A percentile compares a stretch with the other conserved stretches of the same genome.
phyloP scores from a whole-genome alignment of 1,140 invertebrate species.

The Drosophila fuyamai region DNA sequence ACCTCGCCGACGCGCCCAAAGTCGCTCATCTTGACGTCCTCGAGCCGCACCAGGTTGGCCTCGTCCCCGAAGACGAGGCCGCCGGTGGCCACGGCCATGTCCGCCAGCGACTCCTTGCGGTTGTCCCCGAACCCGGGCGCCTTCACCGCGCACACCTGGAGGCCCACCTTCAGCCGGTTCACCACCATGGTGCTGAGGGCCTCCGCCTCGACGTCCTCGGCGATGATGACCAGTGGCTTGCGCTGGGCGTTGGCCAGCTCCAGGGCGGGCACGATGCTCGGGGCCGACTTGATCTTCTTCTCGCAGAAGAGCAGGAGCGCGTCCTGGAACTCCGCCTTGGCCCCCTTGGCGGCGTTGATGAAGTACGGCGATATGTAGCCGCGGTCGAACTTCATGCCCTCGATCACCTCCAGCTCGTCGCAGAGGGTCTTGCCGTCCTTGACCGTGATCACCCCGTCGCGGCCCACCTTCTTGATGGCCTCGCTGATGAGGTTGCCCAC shows the following conservation, averaged over 20 bases:
- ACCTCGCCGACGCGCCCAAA: slow-evolving; percentile 98
- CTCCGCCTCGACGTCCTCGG: slow-evolving; percentile 99
- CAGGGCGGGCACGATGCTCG: slow-evolving; percentile 98
- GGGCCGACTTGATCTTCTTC: slow-evolving; percentile 98
- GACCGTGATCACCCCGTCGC: slow-evolving; percentile 99
- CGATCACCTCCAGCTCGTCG: slow-evolving; percentile 98
- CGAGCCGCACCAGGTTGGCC: slow-evolving; percentile 97
- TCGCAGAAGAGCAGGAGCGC: slow-evolving; percentile 96
- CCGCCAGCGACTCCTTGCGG: slow-evolving; percentile 96
- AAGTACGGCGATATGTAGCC: slow-evolving; percentile 99
- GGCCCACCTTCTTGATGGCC: slow-evolving; percentile 98
- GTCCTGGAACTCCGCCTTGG: slow-evolving; percentile 99
- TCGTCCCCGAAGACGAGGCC: slow-evolving; percentile 99
- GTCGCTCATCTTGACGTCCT: slow-evolving; percentile 95
- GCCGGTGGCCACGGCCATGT: slow-evolving; percentile 99
- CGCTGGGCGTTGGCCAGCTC: slow-evolving; percentile 97
- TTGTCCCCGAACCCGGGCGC: slow-evolving; percentile 99
- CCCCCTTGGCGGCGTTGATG: slow-evolving; percentile 98
- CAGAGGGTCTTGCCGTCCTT: slow-evolving; percentile 99
- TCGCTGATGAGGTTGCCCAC: slow-evolving; percentile 97
- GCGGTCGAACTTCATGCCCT: slow-evolving; percentile 99
- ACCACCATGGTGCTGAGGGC: slow-evolving; percentile 98
- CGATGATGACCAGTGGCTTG: slow-evolving; percentile 97
- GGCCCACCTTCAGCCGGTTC: slow-evolving; percentile 98
- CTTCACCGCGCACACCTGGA: slow-evolving; percentile 99